Evolutionary conservation across 2,888 invertebrate genomes (phyloP), one percentile per base, ranked within the genome.

Genomic region (Plagodis pulveraria): DNA sequence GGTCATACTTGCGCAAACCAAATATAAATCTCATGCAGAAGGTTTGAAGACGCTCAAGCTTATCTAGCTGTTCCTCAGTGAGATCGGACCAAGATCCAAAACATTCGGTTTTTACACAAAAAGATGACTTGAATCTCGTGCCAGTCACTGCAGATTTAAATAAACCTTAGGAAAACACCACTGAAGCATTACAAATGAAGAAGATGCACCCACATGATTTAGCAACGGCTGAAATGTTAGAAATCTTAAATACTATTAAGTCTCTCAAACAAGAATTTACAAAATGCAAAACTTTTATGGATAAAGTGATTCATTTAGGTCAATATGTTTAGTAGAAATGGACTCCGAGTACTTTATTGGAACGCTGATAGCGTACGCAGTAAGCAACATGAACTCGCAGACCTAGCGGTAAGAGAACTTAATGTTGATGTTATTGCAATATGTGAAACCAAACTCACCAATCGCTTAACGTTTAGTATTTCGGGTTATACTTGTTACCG

Each of bases 251-350:
- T 36, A 36, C 36, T 36, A 36, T 36, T 1, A 6, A 36, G 36
- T 36, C 46, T 46, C 32, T 34, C 6, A 46, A 46, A 10, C 46
- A 46, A 34, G 46, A 46, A 34, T 46, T 46, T n/a, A n/a, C n/a
- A 32, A 46, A 44, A 40, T 50, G 41, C 38, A 42, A 47, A 42
- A 53, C 53, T 40, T 38, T 46, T 5, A 45, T 52, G 52, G 41
- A 47, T 8, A 11, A 38, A 33, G 32, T 34, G 4, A 46, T 38
- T 40, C 53, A 53, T 12, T 10, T 54, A 42, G 33, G 41, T 41
- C 32, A 33, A 10, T 45, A 43, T 54, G 35, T 36, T 42, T 36
- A 44, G 33, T 40, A 45, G 6, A 8, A 38, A 50, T 11, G 42
- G 12, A 22, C 33, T 53, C 5, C 40, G 40, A n/a, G 9, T 48